Base-by-base conservation (phyloP, 1,140 invertebrate genomes). In the Pseudoatta argentina region DNA sequence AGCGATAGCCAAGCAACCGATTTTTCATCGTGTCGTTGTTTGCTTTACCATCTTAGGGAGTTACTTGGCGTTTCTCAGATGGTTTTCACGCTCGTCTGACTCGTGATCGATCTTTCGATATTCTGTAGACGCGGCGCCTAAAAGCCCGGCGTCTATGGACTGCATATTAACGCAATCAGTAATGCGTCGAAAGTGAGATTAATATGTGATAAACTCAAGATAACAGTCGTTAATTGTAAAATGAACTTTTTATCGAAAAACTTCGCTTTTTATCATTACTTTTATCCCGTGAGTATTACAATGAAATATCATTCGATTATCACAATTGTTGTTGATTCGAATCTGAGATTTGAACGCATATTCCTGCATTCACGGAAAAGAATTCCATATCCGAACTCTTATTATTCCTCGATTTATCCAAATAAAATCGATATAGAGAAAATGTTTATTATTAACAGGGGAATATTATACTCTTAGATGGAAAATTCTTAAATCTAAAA, bases 1-100 rank as follows among this genome's bases (percentile, higher is more conserved):
- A 89, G 88, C 86, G 76, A 81, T 89, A 82, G 71, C 82, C 89
- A 90, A 89, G 88, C 86, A 89, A 83, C 75, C 73, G 88, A 81
- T 87, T 87, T 75, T 63, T 48, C 69, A 51, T 34, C 39, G 51
- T 85, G 44, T 66, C 71, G 61, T 71, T 89, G 75, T 90, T 90
- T 90, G 57, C 76, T 61, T 61, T 85, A 57, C 79, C 79, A 85
- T 89, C 86, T 81, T 51, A 55, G 30, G 51, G 39, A 72, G 76
- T 87, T 88, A 88, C 51, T 39, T 39, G 34, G 18, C 71, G 44
- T 69, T 87, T 51, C 69, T 61, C 51, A 21, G 14, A 66, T 18
- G 48, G 64, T 83, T 87, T 59, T 77, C 57, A 12, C 30, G 64
- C 64, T 34, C 24, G 27, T 10, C 30, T 71, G 39, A 30, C 55